Base-by-base conservation (phyloP, 1,140 invertebrate genomes). In the Heliconius melpomene region DNA sequence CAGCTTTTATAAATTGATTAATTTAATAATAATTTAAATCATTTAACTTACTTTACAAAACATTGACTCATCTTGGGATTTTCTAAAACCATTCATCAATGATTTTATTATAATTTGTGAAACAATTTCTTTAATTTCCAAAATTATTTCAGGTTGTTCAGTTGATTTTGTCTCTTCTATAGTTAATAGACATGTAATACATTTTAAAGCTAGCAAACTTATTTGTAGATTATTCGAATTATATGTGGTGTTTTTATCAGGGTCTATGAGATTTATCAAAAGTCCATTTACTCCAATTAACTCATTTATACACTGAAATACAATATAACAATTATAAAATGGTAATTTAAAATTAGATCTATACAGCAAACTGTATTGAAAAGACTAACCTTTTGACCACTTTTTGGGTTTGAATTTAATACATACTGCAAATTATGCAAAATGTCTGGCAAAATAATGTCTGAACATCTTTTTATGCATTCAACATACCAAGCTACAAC, bases 391-490 rank as follows among this genome's bases (percentile, higher is more conserved):
- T 89, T 89, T 57, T 84, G 77, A 73, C 87, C 87, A 72, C 82
- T 82, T 75, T 84, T 78, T 52, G 86, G 86, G 81, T 88, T 86
- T 38, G 71, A 80, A 38, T 91, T 88, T 32, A 94, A 81, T 79
- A 92, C 86, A 84, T 88, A 88, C 75, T 93, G 91, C 75, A 91
- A 77, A 81, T 92, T 92, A 79, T 92, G 87, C 11, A 94, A 76
- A 78, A 94, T 93, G 81, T 94, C 93, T 46, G 87, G 89, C 74
- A 91, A 79, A 71, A 93, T 87, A 38, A 91, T 87, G 72, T 91
- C 86, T 11, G 92, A 90, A 85, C 90, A 93, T 79, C 82, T 86
- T 54, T 86, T 90, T 20, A 93, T 73, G 80, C 91, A 91, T 20
- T 89, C 84, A 74, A 92, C 83, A 78, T 92, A 89, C 93, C 93